These are phyloP conservation scores for Phyllotis vaccarum DNA, from an alignment of 2,797 vertebrate genomes.

Conservation along the genomic window DNA sequence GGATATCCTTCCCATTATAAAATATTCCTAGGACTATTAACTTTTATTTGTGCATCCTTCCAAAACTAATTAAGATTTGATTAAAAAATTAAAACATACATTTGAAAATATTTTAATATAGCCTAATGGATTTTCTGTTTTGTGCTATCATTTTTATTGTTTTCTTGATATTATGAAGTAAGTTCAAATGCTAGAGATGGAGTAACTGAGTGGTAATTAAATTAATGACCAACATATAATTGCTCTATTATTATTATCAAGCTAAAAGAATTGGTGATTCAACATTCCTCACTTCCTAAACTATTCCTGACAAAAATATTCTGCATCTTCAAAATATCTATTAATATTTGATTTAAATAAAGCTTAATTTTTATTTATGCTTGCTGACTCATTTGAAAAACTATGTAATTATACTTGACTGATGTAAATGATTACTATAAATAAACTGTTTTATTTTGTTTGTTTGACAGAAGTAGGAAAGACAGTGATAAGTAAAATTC, in stretches of 20 bases:
- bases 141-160: constrained; percentile 52
- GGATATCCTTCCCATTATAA: constrained; percentile 21
- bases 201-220: constrained; percentile 60
- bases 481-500: not conserved
- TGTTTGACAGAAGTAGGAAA: constrained; percentile 9
- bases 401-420: not conserved
- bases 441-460: constrained; percentile 37
- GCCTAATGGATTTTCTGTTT: constrained; percentile 31
- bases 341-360: not conserved
- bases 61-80: constrained; percentile 66
- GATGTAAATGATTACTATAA: not conserved
- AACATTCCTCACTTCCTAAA: not conserved
- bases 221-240: constrained; percentile 41
- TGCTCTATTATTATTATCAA: constrained; percentile 62
- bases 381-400: constrained; percentile 8
- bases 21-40: constrained; percentile 27
- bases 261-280: constrained; percentile 43
- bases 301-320: constrained; percentile 18
- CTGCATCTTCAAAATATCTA: not conserved
- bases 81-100: constrained; percentile 49
- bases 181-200: constrained; percentile 31
- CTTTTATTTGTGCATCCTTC: constrained; percentile 55
- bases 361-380: constrained; percentile 49
- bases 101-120: constrained; percentile 59
- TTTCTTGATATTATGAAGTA: constrained; percentile 58